These are phyloP conservation scores for Pampusana beccarii DNA, from an alignment of 2,113 vertebrate genomes.

Conservation along the genomic window DNA sequence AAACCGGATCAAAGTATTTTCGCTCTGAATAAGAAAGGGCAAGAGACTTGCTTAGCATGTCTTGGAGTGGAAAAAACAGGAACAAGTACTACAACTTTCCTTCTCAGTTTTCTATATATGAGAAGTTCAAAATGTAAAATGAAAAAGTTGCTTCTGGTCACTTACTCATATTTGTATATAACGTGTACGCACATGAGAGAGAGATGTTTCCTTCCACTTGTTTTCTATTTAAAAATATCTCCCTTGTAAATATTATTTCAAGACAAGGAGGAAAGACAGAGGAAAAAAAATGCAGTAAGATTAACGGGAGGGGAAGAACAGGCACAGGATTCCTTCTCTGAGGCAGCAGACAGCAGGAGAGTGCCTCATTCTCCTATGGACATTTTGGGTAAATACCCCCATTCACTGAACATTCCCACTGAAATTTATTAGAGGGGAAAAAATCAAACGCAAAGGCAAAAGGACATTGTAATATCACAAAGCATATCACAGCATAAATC, in stretches of 20 bases:
- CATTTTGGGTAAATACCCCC: conserved; percentile 26
- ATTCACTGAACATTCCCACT: conserved; percentile 38
- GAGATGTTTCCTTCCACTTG: neutral
- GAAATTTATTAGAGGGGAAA: conserved; percentile 61
- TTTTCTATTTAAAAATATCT: conserved; percentile 41
- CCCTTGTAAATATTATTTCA: conserved; percentile 38
- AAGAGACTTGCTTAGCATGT: neutral
- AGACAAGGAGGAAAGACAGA: conserved; percentile 35
- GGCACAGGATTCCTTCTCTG: neutral
- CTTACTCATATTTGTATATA: neutral
- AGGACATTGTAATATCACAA: conserved; percentile 73
- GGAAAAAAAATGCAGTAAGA: neutral
- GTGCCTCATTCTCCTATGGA: neutral
- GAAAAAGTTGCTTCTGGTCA: conserved; percentile 26
- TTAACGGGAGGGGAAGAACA: neutral
- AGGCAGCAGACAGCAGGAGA: conserved; percentile 2
- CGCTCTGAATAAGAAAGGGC: conserved; percentile 29
- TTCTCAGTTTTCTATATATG: neutral
- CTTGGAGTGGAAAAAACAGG: conserved; percentile 32
- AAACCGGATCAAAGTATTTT: conserved; percentile 61
- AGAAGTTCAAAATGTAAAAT: conserved; percentile 34
- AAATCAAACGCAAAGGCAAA: conserved; percentile 78
- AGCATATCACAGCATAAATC: conserved; percentile 75
- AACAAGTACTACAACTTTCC: conserved; percentile 43
- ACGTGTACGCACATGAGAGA: neutral